phyloP scores from a whole-genome alignment of 2,888 invertebrate genomes.

The Acronicta psi region DNA sequence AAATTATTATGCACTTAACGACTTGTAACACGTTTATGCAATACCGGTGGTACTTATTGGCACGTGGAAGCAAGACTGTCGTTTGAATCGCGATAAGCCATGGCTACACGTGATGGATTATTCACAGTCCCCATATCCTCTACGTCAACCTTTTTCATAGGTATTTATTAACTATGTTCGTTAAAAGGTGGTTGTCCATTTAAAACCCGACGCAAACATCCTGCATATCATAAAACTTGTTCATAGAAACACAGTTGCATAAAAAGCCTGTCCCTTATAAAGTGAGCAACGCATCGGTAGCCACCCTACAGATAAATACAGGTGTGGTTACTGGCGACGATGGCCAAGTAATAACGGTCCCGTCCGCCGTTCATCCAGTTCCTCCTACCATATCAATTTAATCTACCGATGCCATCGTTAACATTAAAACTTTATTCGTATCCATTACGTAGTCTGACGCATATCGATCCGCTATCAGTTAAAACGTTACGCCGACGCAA shows the following conservation, averaged over 20 bases:
- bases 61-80: conserved; percentile 73
- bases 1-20: conserved; percentile 58
- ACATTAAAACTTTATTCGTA: conserved; percentile 40
- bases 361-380: conserved; percentile 40
- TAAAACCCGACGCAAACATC: conserved; percentile 37
- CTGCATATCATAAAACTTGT: conserved; percentile 39
- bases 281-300: conserved; percentile 52
- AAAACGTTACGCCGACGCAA: conserved; percentile 33
- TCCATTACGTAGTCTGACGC: conserved; percentile 37
- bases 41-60: conserved; percentile 61
- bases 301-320: conserved; percentile 51
- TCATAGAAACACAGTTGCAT: conserved; percentile 35
- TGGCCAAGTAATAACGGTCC: conserved; percentile 38
- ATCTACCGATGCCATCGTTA: conserved; percentile 34
- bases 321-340: conserved; percentile 43
- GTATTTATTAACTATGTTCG: conserved; percentile 31
- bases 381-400: conserved; percentile 32
- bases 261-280: conserved; percentile 50
- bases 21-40: conserved; percentile 67
- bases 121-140: conserved; percentile 58
- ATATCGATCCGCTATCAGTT: conserved; percentile 32
- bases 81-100: conserved; percentile 72
- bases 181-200: conserved; percentile 43
- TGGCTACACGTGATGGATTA: conserved; percentile 74
- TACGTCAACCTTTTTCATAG: conserved; percentile 34